These are phyloP conservation scores for Margarornis squamiger DNA, from an alignment of 2,797 vertebrate species.

Conservation along the genomic window DNA sequence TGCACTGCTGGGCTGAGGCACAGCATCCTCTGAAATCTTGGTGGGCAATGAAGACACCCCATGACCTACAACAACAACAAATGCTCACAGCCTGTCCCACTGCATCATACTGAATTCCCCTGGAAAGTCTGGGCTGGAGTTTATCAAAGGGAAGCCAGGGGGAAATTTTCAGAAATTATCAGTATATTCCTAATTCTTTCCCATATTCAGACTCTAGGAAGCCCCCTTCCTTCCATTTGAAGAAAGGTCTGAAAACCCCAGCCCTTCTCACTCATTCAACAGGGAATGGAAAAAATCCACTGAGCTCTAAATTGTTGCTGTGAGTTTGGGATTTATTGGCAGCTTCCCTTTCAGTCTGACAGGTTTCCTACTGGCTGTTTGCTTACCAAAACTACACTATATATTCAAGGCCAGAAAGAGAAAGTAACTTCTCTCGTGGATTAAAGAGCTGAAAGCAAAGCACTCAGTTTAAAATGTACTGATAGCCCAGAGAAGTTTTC, in stretches of 20 bases:
- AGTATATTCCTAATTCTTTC: neutral
- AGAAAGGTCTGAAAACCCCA: neutral
- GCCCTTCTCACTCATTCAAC: neutral
- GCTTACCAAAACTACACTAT: neutral
- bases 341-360: neutral
- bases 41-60: neutral
- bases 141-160: neutral
- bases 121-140: neutral
- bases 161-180: neutral
- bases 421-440: neutral
- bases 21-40: neutral
- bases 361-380: neutral
- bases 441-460: neutral
- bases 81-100: neutral
- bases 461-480: neutral
- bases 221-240: neutral
- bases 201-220: neutral
- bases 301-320: neutral
- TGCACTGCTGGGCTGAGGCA: neutral
- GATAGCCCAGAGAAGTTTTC: neutral
- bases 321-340: neutral
- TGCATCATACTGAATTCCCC: neutral
- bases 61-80: conserved; percentile 26
- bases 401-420: neutral
- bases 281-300: neutral